Conservation (phyloP, 2,888 invertebrate genomes). For the Lampropteryx suffumata region DNA sequence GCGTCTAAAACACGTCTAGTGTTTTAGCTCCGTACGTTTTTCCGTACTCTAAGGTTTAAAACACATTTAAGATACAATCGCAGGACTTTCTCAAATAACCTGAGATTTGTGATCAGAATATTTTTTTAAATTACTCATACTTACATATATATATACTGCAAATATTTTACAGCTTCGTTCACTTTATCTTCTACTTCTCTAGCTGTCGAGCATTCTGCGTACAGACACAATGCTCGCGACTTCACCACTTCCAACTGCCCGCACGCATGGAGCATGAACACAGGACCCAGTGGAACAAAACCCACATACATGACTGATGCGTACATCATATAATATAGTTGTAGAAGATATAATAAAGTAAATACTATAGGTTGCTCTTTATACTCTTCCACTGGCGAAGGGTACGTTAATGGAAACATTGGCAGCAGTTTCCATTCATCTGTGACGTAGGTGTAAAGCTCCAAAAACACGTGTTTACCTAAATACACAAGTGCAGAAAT, state of each 20-base stretch:
- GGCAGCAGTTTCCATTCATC: neutral
- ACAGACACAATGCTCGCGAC: neutral
- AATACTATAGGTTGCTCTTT: conserved; percentile 18
- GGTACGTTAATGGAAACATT: neutral
- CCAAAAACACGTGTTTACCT: neutral
- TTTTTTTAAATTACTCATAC: no score
- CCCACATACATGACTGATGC: conserved; percentile 5
- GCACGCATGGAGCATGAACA: conserved; percentile 29
- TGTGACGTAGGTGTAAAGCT: neutral
- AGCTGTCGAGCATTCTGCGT: neutral
- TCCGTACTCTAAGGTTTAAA: no score
- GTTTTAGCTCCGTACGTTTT: no score
- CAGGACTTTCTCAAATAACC: no score
- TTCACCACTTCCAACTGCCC: conserved; percentile 28
- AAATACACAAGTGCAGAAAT: neutral
- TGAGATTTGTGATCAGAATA: no score
- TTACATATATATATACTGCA: conserved; percentile 15
- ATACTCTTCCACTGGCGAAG: conserved; percentile 9
- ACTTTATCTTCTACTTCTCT: neutral
- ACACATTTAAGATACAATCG: no score
- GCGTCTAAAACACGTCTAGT: no score
- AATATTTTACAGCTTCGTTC: neutral
- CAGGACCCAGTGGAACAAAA: conserved; percentile 24
- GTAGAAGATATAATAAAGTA: conserved; percentile 1
- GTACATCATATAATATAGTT: conserved; percentile 3